Evolutionary conservation across 2,113 vertebrate genomes (phyloP), one percentile per base, ranked within the genome.

Genomic region (Equus quagga): DNA sequence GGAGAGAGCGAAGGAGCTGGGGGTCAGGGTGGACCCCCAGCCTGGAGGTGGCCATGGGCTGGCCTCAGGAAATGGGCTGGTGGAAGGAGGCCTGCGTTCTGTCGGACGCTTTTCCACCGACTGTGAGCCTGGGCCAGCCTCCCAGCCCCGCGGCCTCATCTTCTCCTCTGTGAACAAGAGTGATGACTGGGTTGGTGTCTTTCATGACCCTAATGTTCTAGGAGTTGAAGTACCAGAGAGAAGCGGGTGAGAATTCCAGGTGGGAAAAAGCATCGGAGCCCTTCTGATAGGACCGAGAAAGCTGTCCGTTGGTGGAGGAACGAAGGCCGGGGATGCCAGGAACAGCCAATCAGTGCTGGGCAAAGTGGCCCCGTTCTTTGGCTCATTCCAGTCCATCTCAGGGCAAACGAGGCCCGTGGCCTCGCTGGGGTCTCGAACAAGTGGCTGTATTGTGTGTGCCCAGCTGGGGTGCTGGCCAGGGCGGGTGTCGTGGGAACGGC

Each of bases 401-500:
- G 95, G 92, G 79, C 78, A 51, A 62, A 64, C 58, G 75, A 89
- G 89, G 64, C 79, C 69, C 0, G 0, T 67, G 96, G 87, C 82
- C 92, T 94, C 49, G 0, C 72, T 49, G 54, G 60, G 81, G 64
- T 78, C 94, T 93, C 70, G 84, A 83, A 98, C 97, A 98, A 98
- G 90, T 8, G 49, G 46, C 75, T 41, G 80, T 26, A 95, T 96
- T 98, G 97, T 98, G 92, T 78, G 54, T 76, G 80, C 60, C 80
- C 90, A 33, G 87, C 87, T 44, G 75, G 95, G 94, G 97, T 90
- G 70, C 3, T 0, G 95, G 97, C 90, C 94, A 96, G 92, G 90
- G 60, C 12, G 9, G 9, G 65, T 96, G 97, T 95, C 97, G 87
- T 98, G 97, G 87, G 97, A 98, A 98, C n/a, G 14, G 72, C 70